A percentile compares a stretch with the other conserved stretches of the same genome.
phyloP scores from a whole-genome alignment of 2,113 vertebrate species.

The Embiotoca jacksoni region DNA sequence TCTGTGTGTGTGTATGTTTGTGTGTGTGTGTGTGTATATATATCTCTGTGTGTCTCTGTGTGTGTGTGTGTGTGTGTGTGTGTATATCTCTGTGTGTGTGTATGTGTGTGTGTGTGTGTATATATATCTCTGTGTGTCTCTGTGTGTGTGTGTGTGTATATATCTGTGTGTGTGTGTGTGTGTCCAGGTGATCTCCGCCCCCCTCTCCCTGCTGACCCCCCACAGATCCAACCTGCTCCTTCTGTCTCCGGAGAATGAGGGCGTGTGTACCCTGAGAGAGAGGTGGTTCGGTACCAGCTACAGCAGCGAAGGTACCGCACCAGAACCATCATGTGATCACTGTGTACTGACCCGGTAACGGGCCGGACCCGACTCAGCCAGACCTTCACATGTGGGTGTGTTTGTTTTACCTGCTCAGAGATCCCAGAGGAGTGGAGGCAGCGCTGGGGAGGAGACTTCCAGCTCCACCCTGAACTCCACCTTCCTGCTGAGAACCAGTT shows the following conservation, averaged over 20 bases:
- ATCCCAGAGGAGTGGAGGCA: constrained; percentile 87
- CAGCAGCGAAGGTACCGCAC: constrained; percentile 85
- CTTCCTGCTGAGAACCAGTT: constrained; percentile 95
- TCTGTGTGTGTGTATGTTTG: no score
- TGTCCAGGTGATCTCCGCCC: constrained; percentile 88
- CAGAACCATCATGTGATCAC: no score
- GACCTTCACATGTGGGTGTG: constrained; percentile 24
- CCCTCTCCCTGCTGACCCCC: constrained; percentile 88
- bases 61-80: no score
- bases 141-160: no score
- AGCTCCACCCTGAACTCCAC: constrained; percentile 89
- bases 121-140: no score
- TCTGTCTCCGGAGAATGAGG: constrained; percentile 92
- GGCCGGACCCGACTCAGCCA: no score
- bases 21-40: no score
- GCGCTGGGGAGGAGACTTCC: constrained; percentile 89
- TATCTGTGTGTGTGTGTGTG: background rate
- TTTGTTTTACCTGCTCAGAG: constrained; percentile 77
- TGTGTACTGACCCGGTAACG: no score
- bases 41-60: no score
- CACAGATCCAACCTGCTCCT: constrained; percentile 91
- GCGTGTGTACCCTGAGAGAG: constrained; percentile 89
- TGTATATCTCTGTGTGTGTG: no score
- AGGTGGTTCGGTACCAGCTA: constrained; percentile 96
- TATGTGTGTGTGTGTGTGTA: no score